A percentile compares a stretch with the other conserved stretches of the same genome.
Conservation (phyloP, 2,888 invertebrate genomes). For the Drosophila paracracens region DNA sequence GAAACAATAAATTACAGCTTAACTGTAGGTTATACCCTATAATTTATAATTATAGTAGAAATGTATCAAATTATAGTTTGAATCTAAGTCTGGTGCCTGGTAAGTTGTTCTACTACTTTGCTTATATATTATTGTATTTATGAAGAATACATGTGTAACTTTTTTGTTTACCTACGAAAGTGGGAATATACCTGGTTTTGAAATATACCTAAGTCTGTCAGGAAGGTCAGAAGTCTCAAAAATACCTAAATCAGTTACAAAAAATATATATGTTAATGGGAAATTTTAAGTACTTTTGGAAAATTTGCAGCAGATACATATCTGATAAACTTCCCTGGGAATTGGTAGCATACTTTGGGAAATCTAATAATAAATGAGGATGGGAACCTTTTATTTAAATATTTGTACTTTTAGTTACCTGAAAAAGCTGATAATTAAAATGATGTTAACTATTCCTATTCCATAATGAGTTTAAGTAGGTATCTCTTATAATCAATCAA, state of each 20-base stretch:
- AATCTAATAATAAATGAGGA: neutral
- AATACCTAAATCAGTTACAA: conserved; percentile 14
- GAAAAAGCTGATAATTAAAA: neutral
- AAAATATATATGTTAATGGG: neutral
- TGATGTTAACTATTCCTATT: neutral
- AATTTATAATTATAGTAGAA: neutral
- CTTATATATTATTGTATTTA: too few species aligned
- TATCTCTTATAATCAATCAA: neutral
- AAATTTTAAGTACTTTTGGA: conserved; percentile 1
- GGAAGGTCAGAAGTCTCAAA: neutral
- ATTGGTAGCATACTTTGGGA: neutral
- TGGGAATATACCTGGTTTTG: conserved; percentile 9
- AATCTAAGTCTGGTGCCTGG: neutral
- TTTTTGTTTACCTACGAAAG: conserved; percentile 4
- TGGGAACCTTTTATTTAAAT: neutral
- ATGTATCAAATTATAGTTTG: conserved; percentile 15
- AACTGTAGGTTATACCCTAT: neutral
- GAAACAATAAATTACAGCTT: neutral
- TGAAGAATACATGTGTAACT: neutral
- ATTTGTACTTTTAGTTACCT: neutral
- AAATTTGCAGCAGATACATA: conserved; percentile 4
- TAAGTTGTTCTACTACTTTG: neutral
- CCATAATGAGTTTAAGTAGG: neutral
- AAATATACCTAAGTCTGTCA: neutral
- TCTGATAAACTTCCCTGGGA: neutral